phyloP scores from a whole-genome alignment of 2,797 vertebrate genomes.

The Phyllotis vaccarum region DNA sequence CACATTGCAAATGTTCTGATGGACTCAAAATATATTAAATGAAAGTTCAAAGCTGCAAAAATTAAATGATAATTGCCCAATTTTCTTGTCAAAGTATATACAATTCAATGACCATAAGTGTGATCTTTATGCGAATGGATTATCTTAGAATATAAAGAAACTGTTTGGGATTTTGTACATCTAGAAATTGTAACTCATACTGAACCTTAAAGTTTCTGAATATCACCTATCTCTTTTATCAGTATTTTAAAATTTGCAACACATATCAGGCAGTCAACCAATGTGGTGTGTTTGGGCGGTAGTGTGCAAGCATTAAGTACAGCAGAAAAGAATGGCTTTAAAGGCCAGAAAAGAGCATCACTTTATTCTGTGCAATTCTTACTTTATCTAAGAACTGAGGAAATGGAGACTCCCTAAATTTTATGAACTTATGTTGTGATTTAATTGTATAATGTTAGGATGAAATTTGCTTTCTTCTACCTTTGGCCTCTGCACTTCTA shows the following conservation, averaged over 20 bases:
- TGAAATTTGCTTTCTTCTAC: neutral
- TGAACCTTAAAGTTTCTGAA: neutral
- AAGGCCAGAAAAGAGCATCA: conserved; percentile 1
- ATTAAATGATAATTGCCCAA: conserved; percentile 17
- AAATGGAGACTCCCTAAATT: neutral
- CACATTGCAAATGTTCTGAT: neutral
- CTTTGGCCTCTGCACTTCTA: neutral
- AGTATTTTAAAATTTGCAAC: neutral
- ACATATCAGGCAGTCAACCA: neutral
- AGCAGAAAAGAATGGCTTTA: neutral
- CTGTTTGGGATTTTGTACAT: neutral
- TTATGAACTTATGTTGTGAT: neutral
- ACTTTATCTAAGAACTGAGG: neutral
- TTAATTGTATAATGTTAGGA: conserved; percentile 35
- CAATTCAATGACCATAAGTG: neutral
- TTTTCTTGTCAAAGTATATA: conserved; percentile 57
- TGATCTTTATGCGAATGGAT: neutral
- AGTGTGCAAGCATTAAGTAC: neutral
- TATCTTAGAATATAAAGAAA: conserved; percentile 7
- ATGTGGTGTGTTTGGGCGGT: neutral
- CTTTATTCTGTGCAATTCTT: neutral
- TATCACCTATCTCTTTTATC: neutral
- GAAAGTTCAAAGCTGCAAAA: conserved; percentile 48
- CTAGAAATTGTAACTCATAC: conserved; percentile 10
- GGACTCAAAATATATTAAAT: conserved; percentile 43